phyloP scores from a whole-genome alignment of 1,140 invertebrate species.

The Riptortus pedestris region DNA sequence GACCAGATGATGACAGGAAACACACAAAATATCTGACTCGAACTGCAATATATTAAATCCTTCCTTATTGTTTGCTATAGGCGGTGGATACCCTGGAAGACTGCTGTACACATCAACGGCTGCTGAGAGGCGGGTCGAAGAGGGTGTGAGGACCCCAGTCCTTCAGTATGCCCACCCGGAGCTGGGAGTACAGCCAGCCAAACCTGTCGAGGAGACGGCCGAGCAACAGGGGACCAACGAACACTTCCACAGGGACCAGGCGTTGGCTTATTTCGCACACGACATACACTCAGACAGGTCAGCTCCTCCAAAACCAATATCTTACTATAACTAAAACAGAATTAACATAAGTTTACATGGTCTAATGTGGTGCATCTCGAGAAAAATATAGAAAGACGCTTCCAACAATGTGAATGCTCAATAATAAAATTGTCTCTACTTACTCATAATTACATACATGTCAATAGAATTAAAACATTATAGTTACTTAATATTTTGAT shows the following conservation, averaged over 20 bases:
- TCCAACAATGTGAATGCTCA: too few species aligned
- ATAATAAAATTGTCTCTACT: too few species aligned
- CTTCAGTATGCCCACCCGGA: slow-evolving; percentile 68
- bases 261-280: slow-evolving; percentile 33
- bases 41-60: too few species aligned
- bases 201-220: slow-evolving; percentile 40
- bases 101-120: slow-evolving; percentile 45
- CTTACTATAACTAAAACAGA: neutral
- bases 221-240: slow-evolving; percentile 35
- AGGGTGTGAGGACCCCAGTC: slow-evolving; percentile 57
- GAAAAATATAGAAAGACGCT: too few species aligned
- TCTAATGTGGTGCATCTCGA: neutral
- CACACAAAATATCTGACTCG: too few species aligned
- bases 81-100: slow-evolving; percentile 53
- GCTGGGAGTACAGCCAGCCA: slow-evolving; percentile 60
- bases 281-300: slow-evolving; percentile 37
- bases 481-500: too few species aligned
- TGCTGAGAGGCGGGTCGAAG: slow-evolving; percentile 44
- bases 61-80: slow-evolving; percentile 38
- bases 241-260: slow-evolving; percentile 34
- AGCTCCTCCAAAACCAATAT: neutral
- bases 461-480: too few species aligned
- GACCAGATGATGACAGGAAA: too few species aligned
- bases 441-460: too few species aligned
- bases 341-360: neutral